Evolutionary conservation across 2,113 vertebrate species (phyloP), one percentile per base, ranked within the genome.

Genomic region (Eulacestoma nigropectus): DNA sequence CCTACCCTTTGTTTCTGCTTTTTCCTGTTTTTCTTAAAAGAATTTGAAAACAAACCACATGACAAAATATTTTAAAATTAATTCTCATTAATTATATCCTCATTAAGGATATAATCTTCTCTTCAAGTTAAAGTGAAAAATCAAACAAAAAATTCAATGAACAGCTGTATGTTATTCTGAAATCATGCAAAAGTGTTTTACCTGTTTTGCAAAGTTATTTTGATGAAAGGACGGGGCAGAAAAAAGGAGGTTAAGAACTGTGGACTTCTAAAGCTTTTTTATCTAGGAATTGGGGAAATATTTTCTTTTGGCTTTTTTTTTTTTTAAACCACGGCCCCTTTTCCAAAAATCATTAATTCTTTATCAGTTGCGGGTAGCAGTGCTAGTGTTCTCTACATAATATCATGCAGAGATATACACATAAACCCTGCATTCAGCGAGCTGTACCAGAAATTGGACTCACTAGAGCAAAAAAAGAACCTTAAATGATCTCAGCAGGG

Each of bases 321-420:
- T 72, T 60, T 35, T 37, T 20, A 13, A 59, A 75, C 29, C 27
- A 55, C 49, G 50, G 33, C 4, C 42, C 21, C 11, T 77, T 95
- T 94, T 83, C 13, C 23, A 70, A 86, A 91, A 91, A 55, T 47
- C 75, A 93, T 95, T 89, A 93, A 94, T 91, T 96, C 91, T 97
- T 93, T 55, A 91, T 88, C 75, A 88, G 74, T 37, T 91, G 41
- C 1, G 26, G 75, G 62, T 16, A 75, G 47, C 65, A 87, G 62
- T 30, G 65, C 21, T 85, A 23, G 23, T 23, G 25, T 64, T 89
- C 87, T 53, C 80, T 70, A 64, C 18, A 76, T 49, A 65, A 63
- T 25, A 42, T 62, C 63, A 75, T 37, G 42, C 3, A 7, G 62
- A 72, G 55, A 87, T 8, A 83, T 1, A 75, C 6, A 52, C 11